These are phyloP conservation scores for Leucopsar rothschildi DNA, from an alignment of 2,113 vertebrate species.

Conservation along the genomic window DNA sequence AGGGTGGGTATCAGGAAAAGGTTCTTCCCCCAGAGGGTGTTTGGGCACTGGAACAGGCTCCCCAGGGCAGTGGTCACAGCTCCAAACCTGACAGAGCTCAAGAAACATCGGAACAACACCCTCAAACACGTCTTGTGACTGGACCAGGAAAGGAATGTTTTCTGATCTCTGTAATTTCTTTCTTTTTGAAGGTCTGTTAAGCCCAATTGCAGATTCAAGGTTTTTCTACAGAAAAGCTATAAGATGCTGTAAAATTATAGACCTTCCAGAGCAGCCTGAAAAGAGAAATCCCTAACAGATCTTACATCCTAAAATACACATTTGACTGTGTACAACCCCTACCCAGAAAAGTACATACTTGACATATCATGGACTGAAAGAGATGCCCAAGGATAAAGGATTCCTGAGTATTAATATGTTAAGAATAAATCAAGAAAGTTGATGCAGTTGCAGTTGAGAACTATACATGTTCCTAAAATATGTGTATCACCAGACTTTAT, in stretches of 20 bases:
- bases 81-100: not conserved
- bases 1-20: fast-evolving
- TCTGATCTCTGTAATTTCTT: not conserved
- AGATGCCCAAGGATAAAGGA: not conserved
- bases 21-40: not conserved
- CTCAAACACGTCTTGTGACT: not conserved
- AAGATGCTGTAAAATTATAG: not conserved
- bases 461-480: not conserved
- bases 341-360: not conserved
- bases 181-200: not conserved
- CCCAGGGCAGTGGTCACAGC: not conserved
- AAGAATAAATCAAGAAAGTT: not conserved
- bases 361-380: not conserved
- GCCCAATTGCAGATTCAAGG: not conserved
- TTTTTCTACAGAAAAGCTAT: not conserved
- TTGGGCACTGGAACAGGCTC: not conserved
- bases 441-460: not conserved
- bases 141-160: not conserved
- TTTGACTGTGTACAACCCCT: not conserved
- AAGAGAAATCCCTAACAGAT: not conserved
- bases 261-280: not conserved
- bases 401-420: not conserved
- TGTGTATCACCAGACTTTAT: not conserved
- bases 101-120: fast-evolving
- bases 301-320: not conserved